These are phyloP conservation scores for Willisornis vidua DNA, from an alignment of 2,113 vertebrate genomes.

Conservation along the genomic window DNA sequence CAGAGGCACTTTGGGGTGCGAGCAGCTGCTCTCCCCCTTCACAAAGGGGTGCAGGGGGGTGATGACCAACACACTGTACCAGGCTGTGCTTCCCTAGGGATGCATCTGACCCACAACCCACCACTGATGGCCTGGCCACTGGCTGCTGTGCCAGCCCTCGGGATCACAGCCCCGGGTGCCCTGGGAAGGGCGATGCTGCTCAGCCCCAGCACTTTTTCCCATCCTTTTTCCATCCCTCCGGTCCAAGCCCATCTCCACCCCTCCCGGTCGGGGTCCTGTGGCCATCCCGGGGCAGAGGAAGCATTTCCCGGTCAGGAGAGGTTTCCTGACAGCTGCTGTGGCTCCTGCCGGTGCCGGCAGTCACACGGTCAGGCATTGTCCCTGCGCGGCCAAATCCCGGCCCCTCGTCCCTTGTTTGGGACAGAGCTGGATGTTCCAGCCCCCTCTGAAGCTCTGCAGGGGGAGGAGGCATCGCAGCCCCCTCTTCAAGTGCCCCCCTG, in stretches of 20 bases:
- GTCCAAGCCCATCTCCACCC: neutral
- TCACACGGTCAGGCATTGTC: neutral
- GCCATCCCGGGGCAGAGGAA: rapidly evolving
- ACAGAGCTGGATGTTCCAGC: neutral
- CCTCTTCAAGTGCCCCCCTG: neutral
- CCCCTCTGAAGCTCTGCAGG: rapidly evolving
- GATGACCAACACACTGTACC: neutral
- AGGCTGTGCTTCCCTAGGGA: neutral
- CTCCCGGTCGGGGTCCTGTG: neutral
- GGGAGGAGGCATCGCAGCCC: neutral
- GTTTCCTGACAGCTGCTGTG: conserved; percentile 4
- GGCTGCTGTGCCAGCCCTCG: neutral
- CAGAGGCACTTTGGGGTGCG: neutral
- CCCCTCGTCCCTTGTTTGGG: rapidly evolving
- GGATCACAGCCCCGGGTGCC: rapidly evolving
- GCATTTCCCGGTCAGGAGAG: neutral
- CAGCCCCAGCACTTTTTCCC: neutral
- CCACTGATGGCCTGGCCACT: neutral
- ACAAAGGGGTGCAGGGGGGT: rapidly evolving
- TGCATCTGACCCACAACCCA: neutral
- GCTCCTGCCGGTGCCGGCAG: neutral
- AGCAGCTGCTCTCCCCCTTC: rapidly evolving
- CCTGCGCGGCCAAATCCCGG: neutral
- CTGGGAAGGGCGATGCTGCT: neutral
- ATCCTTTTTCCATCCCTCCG: neutral